Evolutionary conservation across 2,888 invertebrate species (phyloP).

Genomic region (Chymomyza caudatula): DNA sequence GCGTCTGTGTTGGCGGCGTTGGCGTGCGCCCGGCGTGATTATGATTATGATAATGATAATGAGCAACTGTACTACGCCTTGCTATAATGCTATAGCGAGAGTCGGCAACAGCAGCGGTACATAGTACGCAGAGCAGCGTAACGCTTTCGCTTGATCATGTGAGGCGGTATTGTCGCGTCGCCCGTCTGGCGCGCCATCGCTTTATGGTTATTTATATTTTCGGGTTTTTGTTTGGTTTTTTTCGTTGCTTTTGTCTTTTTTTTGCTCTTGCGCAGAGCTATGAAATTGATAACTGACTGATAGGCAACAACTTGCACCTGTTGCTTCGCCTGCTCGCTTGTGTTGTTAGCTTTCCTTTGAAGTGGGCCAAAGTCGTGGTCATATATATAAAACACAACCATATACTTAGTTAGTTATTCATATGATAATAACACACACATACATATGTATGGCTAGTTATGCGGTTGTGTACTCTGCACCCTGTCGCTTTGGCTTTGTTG

Average conservation of each 20-base stretch:
- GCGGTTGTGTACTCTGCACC: background rate
- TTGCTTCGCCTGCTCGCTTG: slow-evolving; percentile 1
- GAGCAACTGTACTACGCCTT: background rate
- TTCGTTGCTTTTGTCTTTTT: background rate
- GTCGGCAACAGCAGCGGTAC: slow-evolving; percentile 2
- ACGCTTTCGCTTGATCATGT: slow-evolving; percentile 59
- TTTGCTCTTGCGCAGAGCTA: background rate
- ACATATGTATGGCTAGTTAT: background rate
- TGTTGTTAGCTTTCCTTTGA: slow-evolving; percentile 28
- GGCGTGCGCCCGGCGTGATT: background rate
- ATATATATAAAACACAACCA: slow-evolving; percentile 15
- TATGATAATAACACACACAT: background rate
- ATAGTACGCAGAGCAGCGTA: background rate
- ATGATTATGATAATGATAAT: background rate
- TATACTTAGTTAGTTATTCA: background rate
- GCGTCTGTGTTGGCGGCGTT: background rate
- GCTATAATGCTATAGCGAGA: background rate
- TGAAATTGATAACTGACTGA: background rate
- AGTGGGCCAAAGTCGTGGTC: slow-evolving; percentile 41
- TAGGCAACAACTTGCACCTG: background rate
- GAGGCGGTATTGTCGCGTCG: slow-evolving; percentile 28
- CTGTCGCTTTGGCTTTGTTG: background rate
- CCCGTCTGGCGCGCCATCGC: background rate
- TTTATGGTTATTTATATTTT: background rate
- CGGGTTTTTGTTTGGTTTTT: background rate